Base-by-base conservation (phyloP, 2,113 vertebrate species). In the Herpailurus yagouaroundi region DNA sequence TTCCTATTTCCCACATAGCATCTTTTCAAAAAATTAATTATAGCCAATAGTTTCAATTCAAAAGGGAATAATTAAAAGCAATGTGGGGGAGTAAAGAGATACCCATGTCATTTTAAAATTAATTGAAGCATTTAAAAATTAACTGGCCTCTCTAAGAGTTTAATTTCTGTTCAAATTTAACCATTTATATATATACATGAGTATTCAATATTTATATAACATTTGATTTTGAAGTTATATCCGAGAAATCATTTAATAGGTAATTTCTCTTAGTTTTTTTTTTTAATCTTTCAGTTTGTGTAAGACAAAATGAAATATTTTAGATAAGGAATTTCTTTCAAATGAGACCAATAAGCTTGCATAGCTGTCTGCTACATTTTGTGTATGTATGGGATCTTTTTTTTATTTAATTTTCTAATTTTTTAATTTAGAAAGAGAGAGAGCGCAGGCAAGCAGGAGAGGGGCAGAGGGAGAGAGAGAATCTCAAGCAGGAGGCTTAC, bases 41-140 rank as follows among this genome's bases (percentile, higher is more conserved):
- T 63, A 98, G 79, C 64, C 90, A 98, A 97, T 95, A 98, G 64
- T 97, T 98, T 96, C 97, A 97, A 98, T 98, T 98, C 95, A 98
- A 98, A 98, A 77, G 33, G 64, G 95, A 97, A 98, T 98, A 98
- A 99, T 98, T 98, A 98, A 98, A 98, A 97, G 68, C 36, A 86
- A 91, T 95, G 82, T 97, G 12, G 15, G 55, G 92, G 74, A 98
- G 81, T 98, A 81, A 97, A 98, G 94, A 94, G 73, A 97, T 98
- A 97, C 98, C 96, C 69, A 98, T 98, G 93, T 66, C 68, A 98
- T 98, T 98, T 99, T 98, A 82, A 98, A 98, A 97, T 98, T 98
- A 98, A 98, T 94, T 98, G 95, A 97, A 98, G 91, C 96, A 98
- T 98, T 99, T 98, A 97, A 98, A 98, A 97, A 98, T 98, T 97